These are phyloP conservation scores for Gastrophryne carolinensis DNA, from an alignment of 2,797 vertebrate species.

Conservation along the genomic window DNA sequence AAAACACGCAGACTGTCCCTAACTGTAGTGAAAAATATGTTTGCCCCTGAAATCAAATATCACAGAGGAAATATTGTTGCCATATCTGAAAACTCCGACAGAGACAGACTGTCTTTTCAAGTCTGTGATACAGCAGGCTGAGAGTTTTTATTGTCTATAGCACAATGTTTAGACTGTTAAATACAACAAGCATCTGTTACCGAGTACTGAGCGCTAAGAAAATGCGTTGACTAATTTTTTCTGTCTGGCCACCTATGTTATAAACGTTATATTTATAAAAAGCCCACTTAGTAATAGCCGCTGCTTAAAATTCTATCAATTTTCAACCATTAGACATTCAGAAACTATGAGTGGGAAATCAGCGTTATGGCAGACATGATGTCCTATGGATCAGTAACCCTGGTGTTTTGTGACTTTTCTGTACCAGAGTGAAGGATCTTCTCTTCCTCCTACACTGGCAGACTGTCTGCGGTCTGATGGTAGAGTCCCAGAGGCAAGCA, in stretches of 20 bases:
- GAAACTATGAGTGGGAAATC: slow-evolving; percentile 63
- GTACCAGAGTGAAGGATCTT: slow-evolving; percentile 68
- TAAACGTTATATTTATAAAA: neutral
- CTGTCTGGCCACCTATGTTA: neutral
- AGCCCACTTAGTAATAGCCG: slow-evolving; percentile 1
- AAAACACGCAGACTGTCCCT: no score
- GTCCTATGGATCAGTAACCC: slow-evolving; percentile 62
- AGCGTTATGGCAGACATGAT: slow-evolving; percentile 59
- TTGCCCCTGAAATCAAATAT: no score
- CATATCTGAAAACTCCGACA: no score
- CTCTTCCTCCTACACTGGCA: slow-evolving; percentile 70
- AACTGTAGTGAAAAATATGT: no score
- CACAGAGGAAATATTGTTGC: no score
- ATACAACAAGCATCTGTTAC: neutral
- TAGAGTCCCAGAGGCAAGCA: slow-evolving; percentile 74
- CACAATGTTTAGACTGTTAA: neutral
- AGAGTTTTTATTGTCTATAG: neutral
- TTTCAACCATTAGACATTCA: slow-evolving; percentile 68
- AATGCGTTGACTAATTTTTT: neutral
- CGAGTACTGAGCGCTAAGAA: neutral
- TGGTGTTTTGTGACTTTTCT: slow-evolving; percentile 49
- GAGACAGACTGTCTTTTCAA: no score
- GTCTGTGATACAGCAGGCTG: neutral
- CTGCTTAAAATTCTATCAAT: slow-evolving; percentile 51
- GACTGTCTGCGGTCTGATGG: slow-evolving; percentile 88